Percentiles rank a stretch among this genome's conserved stretches.
phyloP scores from a whole-genome alignment of 2,797 vertebrate genomes.

The Neosilurus hyrtlii region DNA sequence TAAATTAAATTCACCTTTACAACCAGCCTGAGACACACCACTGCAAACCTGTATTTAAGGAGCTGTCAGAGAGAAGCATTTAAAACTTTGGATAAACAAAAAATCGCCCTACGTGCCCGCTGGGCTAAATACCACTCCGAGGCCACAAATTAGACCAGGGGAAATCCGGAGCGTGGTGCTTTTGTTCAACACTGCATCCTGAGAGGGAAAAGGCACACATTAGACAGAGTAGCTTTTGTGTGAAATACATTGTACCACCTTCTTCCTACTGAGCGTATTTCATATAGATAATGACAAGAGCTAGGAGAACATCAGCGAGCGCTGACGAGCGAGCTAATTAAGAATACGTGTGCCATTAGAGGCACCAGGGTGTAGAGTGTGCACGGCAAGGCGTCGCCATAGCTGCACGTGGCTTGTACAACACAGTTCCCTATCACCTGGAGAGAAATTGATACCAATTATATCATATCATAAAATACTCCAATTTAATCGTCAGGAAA shows the following conservation, averaged over 20 bases:
- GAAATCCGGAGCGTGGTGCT: constrained; percentile 33
- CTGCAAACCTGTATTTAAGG: constrained; percentile 50
- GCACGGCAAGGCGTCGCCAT: constrained; percentile 53
- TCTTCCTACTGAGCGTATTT: constrained; percentile 62
- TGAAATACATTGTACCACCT: constrained; percentile 63
- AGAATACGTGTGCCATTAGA: constrained; percentile 55
- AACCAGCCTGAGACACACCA: constrained; percentile 34
- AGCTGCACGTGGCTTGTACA: constrained; percentile 55
- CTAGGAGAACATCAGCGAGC: constrained; percentile 55
- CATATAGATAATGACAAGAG: constrained; percentile 60
- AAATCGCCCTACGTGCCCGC: constrained; percentile 52
- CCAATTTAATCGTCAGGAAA: constrained; percentile 64
- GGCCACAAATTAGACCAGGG: constrained; percentile 51
- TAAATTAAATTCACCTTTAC: constrained; percentile 54
- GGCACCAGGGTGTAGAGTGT: constrained; percentile 49
- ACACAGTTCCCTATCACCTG: constrained; percentile 60
- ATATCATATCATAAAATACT: constrained; percentile 66
- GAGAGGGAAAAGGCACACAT: constrained; percentile 55
- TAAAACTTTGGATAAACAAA: constrained; percentile 62
- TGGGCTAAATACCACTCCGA: constrained; percentile 58
- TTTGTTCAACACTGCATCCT: constrained; percentile 43
- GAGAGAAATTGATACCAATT: constrained; percentile 65
- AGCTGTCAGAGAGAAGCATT: constrained; percentile 50
- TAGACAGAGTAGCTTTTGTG: constrained; percentile 62
- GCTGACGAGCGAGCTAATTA: constrained; percentile 62